phyloP scores from a whole-genome alignment of 2,797 vertebrate species.

The Anolis apletophallus region DNA sequence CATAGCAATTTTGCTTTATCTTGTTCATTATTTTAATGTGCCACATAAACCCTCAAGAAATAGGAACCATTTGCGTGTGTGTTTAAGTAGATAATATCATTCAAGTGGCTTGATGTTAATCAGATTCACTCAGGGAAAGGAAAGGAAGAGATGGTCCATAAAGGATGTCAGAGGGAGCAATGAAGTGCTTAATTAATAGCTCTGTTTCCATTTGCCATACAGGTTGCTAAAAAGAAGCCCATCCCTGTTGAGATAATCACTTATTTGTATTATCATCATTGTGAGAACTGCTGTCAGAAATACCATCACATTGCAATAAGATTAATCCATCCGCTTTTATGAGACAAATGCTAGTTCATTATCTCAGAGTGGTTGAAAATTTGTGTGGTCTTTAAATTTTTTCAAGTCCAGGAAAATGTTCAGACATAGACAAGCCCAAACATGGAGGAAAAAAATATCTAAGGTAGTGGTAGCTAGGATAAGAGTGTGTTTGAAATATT shows the following conservation, averaged over 20 bases:
- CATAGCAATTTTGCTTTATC: background rate
- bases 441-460: background rate
- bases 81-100: background rate
- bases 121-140: background rate
- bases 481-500: background rate
- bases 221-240: background rate
- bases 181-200: conserved; percentile 12
- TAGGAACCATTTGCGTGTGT: background rate
- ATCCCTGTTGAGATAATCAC: background rate
- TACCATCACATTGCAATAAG: background rate
- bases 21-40: background rate
- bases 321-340: background rate
- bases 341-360: background rate
- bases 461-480: background rate
- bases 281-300: background rate
- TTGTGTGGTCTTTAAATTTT: background rate
- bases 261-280: background rate
- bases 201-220: background rate
- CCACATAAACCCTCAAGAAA: background rate
- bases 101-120: background rate
- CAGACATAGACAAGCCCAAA: background rate
- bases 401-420: no score
- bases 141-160: background rate
- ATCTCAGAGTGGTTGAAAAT: background rate
- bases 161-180: background rate